phyloP scores from a whole-genome alignment of 2,113 vertebrate species.

The Podarcis raffonei region DNA sequence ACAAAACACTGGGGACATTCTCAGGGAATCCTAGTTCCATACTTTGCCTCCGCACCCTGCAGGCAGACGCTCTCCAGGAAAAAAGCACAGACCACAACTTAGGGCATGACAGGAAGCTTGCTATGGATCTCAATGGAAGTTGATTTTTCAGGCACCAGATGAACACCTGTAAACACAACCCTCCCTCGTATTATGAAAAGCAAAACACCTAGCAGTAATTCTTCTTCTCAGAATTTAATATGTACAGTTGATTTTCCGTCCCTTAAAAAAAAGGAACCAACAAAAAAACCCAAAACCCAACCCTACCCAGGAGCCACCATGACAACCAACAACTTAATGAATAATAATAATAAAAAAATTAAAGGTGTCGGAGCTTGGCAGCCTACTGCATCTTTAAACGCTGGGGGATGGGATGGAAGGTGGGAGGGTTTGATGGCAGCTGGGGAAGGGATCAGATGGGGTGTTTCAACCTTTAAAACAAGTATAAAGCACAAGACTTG shows the following conservation, averaged over 20 bases:
- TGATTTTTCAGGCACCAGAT: neutral
- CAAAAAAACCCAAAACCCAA: neutral
- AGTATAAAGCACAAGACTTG: conserved; percentile 25
- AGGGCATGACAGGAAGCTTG: neutral
- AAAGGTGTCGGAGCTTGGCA: conserved; percentile 14
- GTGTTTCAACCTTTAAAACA: conserved; percentile 27
- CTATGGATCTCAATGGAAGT: conserved; percentile 2
- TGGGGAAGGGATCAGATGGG: conserved; percentile 16
- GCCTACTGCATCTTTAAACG: conserved; percentile 27
- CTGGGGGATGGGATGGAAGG: conserved; percentile 43
- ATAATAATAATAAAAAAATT: neutral
- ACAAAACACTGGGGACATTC: neutral
- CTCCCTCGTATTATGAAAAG: neutral
- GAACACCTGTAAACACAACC: neutral
- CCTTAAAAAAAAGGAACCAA: neutral
- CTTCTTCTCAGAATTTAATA: neutral
- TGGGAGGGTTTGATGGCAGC: conserved; percentile 21
- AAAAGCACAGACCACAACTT: neutral
- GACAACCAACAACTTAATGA: conserved; percentile 34
- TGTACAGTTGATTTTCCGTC: conserved; percentile 1
- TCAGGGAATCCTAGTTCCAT: neutral
- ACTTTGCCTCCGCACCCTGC: neutral
- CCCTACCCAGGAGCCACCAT: conserved; percentile 17
- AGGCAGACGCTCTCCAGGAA: neutral
- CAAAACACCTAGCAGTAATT: neutral